These are phyloP conservation scores for Porites lobata DNA, from an alignment of 92 coral and sea anemone genomes.

Conservation along the genomic window DNA sequence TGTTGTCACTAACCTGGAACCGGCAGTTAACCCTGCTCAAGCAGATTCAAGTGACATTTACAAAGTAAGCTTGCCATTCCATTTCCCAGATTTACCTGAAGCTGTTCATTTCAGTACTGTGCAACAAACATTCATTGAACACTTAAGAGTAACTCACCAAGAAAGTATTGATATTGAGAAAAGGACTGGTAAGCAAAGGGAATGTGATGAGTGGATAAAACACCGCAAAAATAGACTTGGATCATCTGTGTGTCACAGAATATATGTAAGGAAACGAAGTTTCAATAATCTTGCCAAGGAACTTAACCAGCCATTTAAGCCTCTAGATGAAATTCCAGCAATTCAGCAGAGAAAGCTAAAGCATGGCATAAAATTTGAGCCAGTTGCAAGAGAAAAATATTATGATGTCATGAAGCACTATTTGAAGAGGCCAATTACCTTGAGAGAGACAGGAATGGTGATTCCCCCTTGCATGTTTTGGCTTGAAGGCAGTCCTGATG, in stretches of 20 bases:
- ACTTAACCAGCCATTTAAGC: no score
- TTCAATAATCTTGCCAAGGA: no score
- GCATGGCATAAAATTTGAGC: conserved; percentile 68
- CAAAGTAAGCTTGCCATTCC: background rate
- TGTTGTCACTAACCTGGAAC: conserved; percentile 35
- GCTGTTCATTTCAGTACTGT: background rate
- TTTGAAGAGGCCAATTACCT: conserved; percentile 49
- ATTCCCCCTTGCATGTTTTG: conserved; percentile 67
- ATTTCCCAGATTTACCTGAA: conserved; percentile 33
- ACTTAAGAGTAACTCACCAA: conserved; percentile 49
- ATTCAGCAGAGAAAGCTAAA: conserved; percentile 29
- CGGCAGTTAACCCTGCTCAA: no score
- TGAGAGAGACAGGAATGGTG: conserved; percentile 58
- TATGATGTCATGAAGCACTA: conserved; percentile 60
- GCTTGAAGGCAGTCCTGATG: conserved; percentile 73
- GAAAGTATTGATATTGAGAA: conserved; percentile 56
- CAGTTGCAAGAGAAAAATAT: conserved; percentile 68
- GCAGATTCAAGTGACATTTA: no score
- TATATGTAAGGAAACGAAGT: no score
- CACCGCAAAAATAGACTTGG: conserved; percentile 61
- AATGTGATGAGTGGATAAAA: conserved; percentile 66
- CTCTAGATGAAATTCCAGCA: no score
- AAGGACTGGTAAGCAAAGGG: conserved; percentile 53
- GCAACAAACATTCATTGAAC: conserved; percentile 28
- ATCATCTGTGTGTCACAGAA: conserved; percentile 34